Evolutionary conservation across 2,888 invertebrate genomes (phyloP).

Genomic region (Tetheella fluctuosa): DNA sequence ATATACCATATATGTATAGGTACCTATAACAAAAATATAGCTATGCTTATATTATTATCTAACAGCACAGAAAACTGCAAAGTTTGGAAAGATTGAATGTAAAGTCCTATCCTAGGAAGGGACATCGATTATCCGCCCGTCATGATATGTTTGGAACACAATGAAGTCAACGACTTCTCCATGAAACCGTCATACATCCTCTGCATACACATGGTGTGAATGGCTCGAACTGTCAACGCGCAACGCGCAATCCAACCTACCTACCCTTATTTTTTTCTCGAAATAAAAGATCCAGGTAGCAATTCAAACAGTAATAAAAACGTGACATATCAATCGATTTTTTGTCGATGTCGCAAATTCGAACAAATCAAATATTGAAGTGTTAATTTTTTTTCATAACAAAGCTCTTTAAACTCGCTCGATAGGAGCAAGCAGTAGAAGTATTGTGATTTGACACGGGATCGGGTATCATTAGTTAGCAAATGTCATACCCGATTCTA

Average conservation of each 20-base stretch:
- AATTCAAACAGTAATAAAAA: conserved; percentile 80
- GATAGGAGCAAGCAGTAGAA: conserved; percentile 58
- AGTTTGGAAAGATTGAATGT: conserved; percentile 20
- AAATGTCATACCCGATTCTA: conserved; percentile 67
- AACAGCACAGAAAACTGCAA: background rate
- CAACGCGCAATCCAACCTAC: conserved; percentile 57
- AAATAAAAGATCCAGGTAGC: conserved; percentile 74
- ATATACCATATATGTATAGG: no score
- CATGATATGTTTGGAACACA: conserved; percentile 62
- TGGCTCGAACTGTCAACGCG: conserved; percentile 58
- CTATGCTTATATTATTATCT: no score
- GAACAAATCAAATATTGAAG: conserved; percentile 83
- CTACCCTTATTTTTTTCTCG: conserved; percentile 65
- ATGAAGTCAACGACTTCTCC: conserved; percentile 70
- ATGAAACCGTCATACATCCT: conserved; percentile 67
- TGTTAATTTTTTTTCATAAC: conserved; percentile 77
- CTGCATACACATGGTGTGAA: conserved; percentile 56
- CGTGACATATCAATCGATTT: conserved; percentile 80
- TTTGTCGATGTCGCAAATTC: conserved; percentile 74
- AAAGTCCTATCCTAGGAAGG: conserved; percentile 50
- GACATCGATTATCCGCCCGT: conserved; percentile 60
- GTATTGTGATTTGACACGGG: conserved; percentile 67
- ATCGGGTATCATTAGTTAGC: conserved; percentile 80
- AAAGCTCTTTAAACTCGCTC: conserved; percentile 68
- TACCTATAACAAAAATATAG: no score